phyloP scores from a whole-genome alignment of 2,113 vertebrate species.

The Pardalotus punctatus region DNA sequence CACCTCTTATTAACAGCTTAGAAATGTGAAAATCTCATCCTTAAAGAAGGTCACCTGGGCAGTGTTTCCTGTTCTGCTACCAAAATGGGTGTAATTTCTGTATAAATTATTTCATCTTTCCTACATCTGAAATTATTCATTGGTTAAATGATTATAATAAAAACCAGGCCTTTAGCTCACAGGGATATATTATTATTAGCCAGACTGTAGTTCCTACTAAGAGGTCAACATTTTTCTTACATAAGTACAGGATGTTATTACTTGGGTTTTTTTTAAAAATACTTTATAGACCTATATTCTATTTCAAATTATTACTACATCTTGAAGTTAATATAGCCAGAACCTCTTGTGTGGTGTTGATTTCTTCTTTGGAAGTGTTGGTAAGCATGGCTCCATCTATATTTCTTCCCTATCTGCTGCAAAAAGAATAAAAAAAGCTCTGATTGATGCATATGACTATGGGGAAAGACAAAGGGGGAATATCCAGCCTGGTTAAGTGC shows the following conservation, averaged over 20 bases:
- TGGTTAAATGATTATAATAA: background rate
- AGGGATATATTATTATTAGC: background rate
- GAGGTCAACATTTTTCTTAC: background rate
- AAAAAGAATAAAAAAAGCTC: background rate
- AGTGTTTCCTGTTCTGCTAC: background rate
- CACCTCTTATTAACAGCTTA: background rate
- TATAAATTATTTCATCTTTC: background rate
- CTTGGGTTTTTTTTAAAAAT: background rate
- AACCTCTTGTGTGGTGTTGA: background rate
- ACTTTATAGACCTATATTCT: background rate
- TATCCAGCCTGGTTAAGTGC: background rate
- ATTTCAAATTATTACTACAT: background rate
- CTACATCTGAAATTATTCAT: background rate
- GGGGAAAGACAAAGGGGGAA: constrained; percentile 18
- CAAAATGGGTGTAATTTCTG: background rate
- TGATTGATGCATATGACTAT: constrained; percentile 27
- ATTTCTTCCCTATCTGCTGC: background rate
- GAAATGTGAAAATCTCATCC: background rate
- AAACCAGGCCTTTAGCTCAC: background rate
- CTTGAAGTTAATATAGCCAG: background rate
- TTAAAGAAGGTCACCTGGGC: background rate
- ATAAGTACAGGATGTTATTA: background rate
- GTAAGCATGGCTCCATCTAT: background rate
- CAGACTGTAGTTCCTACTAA: background rate
- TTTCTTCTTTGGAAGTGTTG: background rate